Percentiles rank a stretch among this genome's conserved stretches.
Evolutionary conservation across 2,888 invertebrate species (phyloP).

Genomic region (Ectobius pallidus): DNA sequence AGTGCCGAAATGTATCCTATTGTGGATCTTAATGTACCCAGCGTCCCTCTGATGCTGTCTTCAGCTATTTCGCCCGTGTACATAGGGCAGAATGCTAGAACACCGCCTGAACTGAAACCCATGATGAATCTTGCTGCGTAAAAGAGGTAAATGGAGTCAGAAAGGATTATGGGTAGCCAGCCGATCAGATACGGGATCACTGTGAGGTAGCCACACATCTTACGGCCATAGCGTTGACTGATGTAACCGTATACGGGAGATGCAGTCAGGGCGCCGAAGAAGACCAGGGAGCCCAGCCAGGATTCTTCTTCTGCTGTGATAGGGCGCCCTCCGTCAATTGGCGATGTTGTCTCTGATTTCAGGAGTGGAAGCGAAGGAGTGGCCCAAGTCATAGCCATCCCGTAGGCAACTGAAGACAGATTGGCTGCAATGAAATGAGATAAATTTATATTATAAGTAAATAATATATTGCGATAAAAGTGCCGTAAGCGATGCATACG

Average conservation of each 20-base stretch:
- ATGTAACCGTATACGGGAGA: not conserved
- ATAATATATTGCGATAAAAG: too few species aligned
- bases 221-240: not conserved
- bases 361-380: not conserved
- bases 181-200: not conserved
- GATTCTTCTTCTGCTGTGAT: not conserved
- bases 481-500: too few species aligned
- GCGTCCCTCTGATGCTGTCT: not conserved
- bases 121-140: not conserved
- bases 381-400: not conserved
- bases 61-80: not conserved
- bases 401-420: not conserved
- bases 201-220: not conserved
- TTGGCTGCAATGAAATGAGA: not conserved
- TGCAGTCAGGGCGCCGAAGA: not conserved
- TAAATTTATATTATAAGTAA: too few species aligned
- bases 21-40: not conserved
- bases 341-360: not conserved
- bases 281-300: not conserved
- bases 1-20: slow-evolving; percentile 44
- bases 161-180: not conserved
- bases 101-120: not conserved
- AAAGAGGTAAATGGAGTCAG: not conserved
- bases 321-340: too few species aligned
- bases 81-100: not conserved